Conservation (phyloP, 2,113 vertebrate species). For the Lota lota region DNA sequence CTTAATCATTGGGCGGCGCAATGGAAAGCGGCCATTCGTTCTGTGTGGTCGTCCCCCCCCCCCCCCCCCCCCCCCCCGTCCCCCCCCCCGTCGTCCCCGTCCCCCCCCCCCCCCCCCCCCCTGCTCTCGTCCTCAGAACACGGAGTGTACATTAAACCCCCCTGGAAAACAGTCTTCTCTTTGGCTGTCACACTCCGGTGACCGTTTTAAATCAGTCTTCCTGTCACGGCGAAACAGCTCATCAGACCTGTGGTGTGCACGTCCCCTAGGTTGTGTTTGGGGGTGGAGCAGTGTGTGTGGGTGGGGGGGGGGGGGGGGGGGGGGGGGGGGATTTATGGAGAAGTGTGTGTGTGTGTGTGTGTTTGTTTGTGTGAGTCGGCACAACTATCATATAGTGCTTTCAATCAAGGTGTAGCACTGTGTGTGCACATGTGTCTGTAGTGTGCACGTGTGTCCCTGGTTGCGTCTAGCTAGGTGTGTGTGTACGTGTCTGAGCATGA, state of each 20-base stretch:
- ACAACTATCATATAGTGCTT: not conserved
- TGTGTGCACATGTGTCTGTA: constrained; percentile 5
- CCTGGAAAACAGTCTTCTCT: constrained; percentile 70
- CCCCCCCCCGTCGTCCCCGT: too few species aligned
- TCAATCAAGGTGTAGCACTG: not conserved
- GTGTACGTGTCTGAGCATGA: not conserved
- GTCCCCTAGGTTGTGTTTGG: not conserved
- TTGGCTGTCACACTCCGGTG: constrained; percentile 60
- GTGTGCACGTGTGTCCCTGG: constrained; percentile 21
- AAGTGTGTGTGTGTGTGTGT: not conserved
- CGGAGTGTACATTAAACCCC: constrained; percentile 36
- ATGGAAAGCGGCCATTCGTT: constrained; percentile 53
- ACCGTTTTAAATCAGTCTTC: constrained; percentile 42
- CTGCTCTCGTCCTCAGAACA: constrained; percentile 9
- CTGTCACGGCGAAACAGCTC: constrained; percentile 52
- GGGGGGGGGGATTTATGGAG: not conserved
- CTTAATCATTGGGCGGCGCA: constrained; percentile 63
- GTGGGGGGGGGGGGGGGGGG: constrained; percentile 1
- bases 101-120: too few species aligned
- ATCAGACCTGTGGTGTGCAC: constrained; percentile 25
- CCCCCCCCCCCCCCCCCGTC: too few species aligned
- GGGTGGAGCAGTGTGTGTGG: not conserved
- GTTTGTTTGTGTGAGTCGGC: constrained; percentile 4
- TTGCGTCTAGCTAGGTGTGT: not conserved
- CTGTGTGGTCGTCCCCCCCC: constrained; percentile 70